A percentile compares a stretch with the other conserved stretches of the same genome.
phyloP scores from a whole-genome alignment of 1,140 invertebrate genomes.

The Reticulitermes speratus region DNA sequence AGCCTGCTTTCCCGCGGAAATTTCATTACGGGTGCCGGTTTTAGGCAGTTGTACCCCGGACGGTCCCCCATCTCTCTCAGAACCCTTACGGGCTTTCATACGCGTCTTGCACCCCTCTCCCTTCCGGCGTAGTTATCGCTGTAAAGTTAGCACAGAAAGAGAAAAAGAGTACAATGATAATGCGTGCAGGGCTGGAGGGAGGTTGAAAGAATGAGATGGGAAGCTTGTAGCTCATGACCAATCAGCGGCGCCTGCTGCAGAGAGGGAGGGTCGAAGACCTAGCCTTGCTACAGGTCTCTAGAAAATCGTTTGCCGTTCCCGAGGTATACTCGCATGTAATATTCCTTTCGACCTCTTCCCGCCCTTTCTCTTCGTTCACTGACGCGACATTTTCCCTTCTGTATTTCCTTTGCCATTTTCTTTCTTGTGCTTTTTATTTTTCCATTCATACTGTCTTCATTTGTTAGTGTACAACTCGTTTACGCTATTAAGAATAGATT shows the following conservation, averaged over 20 bases:
- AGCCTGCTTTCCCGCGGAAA: not conserved
- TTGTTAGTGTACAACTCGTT: not conserved
- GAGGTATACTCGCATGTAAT: not conserved
- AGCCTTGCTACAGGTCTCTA: conserved; percentile 27
- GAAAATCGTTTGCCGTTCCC: conserved; percentile 12
- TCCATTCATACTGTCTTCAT: not conserved
- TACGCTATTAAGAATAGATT: not conserved
- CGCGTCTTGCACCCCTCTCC: not conserved
- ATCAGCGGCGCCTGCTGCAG: not conserved
- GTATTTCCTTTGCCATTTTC: not conserved
- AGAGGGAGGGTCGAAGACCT: conserved; percentile 30
- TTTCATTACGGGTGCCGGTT: not conserved
- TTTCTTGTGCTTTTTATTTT: not conserved
- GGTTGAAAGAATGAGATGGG: not conserved
- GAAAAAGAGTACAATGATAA: conserved; percentile 25
- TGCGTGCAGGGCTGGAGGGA: not conserved
- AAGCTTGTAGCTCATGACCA: conserved; percentile 19
- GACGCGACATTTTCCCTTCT: not conserved
- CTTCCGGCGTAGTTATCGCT: not conserved
- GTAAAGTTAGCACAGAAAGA: conserved; percentile 2
- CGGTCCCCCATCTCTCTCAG: not conserved
- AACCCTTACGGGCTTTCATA: not conserved
- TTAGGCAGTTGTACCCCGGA: not conserved
- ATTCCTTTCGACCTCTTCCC: conserved; percentile 25
- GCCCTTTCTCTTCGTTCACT: not conserved